Percentiles rank a stretch among this genome's conserved stretches.
phyloP scores from a whole-genome alignment of 1,140 invertebrate genomes.

The Bombus ignitus region DNA sequence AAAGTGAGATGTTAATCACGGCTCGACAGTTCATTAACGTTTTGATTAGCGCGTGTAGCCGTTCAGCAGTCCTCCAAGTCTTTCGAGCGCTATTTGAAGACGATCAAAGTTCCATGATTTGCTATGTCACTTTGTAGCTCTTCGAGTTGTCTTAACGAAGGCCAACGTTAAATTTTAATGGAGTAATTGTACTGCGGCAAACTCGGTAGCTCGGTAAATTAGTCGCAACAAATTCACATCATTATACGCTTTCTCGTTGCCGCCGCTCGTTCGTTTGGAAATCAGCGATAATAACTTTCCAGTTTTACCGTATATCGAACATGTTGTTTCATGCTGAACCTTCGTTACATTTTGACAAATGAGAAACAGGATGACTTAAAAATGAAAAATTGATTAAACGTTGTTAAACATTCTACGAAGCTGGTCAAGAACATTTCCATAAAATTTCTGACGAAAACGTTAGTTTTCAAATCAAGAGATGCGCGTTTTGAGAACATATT shows the following conservation, averaged over 20 bases:
- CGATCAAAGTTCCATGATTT: constrained; percentile 67
- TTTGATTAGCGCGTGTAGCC: constrained; percentile 69
- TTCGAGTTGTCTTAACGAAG: constrained; percentile 60
- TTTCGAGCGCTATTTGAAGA: constrained; percentile 47
- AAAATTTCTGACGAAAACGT: neutral
- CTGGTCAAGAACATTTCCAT: neutral
- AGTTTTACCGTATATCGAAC: neutral
- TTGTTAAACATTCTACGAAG: neutral
- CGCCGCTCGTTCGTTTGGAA: neutral
- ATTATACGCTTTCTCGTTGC: neutral
- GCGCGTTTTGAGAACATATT: too few relatives aligned
- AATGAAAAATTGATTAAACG: neutral
- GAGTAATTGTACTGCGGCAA: constrained; percentile 56
- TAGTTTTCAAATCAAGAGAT: too few relatives aligned
- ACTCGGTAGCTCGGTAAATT: constrained; percentile 14
- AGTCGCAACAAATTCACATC: constrained; percentile 25
- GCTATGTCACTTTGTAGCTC: constrained; percentile 46
- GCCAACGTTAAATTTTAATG: constrained; percentile 65
- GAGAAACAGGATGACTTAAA: neutral
- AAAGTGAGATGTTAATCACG: constrained; percentile 70
- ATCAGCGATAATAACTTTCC: constrained; percentile 4
- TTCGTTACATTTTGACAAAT: constrained; percentile 9
- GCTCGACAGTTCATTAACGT: constrained; percentile 72
- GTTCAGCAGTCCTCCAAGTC: constrained; percentile 26
- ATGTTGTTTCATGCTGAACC: neutral